A percentile compares a stretch with the other conserved stretches of the same genome.
Conservation (phyloP, 1,140 invertebrate species). For the Platorchestia sp. region DNA sequence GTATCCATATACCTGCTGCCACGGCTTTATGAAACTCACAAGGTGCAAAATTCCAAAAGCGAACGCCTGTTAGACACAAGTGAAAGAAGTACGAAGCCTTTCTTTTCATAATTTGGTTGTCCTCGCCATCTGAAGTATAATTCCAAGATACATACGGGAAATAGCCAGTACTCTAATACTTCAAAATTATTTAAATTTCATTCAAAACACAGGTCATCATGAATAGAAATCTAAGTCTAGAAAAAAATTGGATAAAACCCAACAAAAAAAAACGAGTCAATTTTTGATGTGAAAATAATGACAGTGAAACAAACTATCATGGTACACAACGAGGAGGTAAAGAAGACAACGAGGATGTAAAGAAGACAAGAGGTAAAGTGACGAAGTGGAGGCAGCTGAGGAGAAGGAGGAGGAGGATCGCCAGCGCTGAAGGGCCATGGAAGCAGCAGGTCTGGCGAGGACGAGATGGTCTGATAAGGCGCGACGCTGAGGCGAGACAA, state of each 20-base stretch:
- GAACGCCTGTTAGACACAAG: background rate
- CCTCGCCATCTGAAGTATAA: too few relatives aligned
- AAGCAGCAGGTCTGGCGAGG: constrained; percentile 36
- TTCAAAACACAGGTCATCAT: background rate
- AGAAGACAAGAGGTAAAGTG: background rate
- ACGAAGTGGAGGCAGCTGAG: background rate
- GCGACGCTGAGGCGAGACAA: constrained; percentile 12
- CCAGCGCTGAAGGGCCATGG: background rate
- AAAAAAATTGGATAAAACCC: background rate
- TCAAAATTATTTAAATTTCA: too few relatives aligned
- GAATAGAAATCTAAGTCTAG: background rate
- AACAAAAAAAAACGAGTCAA: background rate
- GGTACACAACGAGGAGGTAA: background rate
- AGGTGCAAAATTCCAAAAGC: background rate
- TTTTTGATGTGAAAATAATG: background rate
- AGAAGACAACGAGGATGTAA: background rate
- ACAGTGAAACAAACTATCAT: background rate
- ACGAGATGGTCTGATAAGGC: constrained; percentile 40
- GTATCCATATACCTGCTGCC: background rate
- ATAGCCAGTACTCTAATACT: too few relatives aligned
- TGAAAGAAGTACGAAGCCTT: background rate
- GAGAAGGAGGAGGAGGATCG: background rate
- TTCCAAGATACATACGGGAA: too few relatives aligned
- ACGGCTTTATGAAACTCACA: background rate
- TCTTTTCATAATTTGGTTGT: too few relatives aligned